Evolutionary conservation across 2,113 vertebrate genomes (phyloP).

Genomic region (Anser brachyrhynchus): DNA sequence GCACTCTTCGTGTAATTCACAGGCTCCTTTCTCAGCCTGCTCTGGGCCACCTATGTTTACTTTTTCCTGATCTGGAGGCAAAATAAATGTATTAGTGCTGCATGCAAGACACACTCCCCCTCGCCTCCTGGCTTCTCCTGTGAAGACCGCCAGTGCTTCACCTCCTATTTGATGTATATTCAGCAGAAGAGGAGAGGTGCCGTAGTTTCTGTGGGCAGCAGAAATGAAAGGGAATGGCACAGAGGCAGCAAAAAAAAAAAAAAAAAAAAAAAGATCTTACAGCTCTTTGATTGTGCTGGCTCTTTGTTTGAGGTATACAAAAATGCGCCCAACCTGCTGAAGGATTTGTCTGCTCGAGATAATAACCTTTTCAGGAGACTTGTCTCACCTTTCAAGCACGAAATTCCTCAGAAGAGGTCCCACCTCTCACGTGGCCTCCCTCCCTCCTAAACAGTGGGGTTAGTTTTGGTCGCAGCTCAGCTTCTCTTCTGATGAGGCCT

Average conservation of each 20-base stretch:
- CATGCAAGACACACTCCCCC: slow-evolving; percentile 36
- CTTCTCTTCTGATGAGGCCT: neutral
- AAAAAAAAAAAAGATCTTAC: slow-evolving; percentile 7
- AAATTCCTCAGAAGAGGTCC: slow-evolving; percentile 47
- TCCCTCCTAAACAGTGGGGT: neutral
- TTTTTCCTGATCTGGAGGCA: slow-evolving; percentile 35
- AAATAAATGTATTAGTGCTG: slow-evolving; percentile 36
- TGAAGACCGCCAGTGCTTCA: slow-evolving; percentile 32
- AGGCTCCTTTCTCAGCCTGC: slow-evolving; percentile 29
- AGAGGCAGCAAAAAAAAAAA: neutral
- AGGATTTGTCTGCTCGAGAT: slow-evolving; percentile 65
- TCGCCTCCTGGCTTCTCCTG: slow-evolving; percentile 30
- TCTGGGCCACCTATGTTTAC: slow-evolving; percentile 38
- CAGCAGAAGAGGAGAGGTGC: slow-evolving; percentile 27
- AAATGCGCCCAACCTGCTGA: slow-evolving; percentile 27
- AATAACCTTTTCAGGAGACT: slow-evolving; percentile 67
- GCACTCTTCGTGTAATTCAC: neutral
- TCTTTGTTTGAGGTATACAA: slow-evolving; percentile 57
- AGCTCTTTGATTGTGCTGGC: slow-evolving; percentile 58
- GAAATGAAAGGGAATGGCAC: slow-evolving; percentile 67
- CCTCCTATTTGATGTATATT: slow-evolving; percentile 61
- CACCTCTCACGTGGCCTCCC: slow-evolving; percentile 9
- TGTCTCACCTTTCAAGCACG: slow-evolving; percentile 61
- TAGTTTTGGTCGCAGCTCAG: slow-evolving; percentile 6
- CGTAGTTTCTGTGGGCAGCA: slow-evolving; percentile 62